Base-by-base conservation (phyloP, 2,888 invertebrate species). In the Schizaphis graminum region DNA sequence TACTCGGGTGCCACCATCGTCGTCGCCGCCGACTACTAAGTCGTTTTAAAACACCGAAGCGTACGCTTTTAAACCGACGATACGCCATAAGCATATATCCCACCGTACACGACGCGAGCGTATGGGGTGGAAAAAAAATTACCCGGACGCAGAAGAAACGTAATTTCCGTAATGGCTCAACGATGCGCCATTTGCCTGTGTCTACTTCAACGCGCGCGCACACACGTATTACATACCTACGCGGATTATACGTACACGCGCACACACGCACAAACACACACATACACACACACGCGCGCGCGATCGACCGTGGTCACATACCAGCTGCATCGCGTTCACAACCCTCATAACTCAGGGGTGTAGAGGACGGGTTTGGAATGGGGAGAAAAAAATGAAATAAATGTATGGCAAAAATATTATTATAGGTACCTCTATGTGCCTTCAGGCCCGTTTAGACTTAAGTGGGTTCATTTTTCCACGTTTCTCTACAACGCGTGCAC, bases 381-480 rank as follows among this genome's bases (percentile, higher is more conserved):
- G 21, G 28, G 4, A 84, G 21, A 24, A 49, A 41, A 89, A 61
- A 84, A 84, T 57, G 89, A 44, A 84, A 89, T 85, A 61, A 84
- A 84, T 85, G 89, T 56, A 84, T 26, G 94, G 41, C 47, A 26
- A 91, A 94, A 94, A 94, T 67, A 91, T 94, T 91, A 91, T 86
- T 91, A 90, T 91, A 77, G 35, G 28, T 57, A 93, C 92, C 28
- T 77, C 57, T 85, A 41, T 91, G 41, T 35, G 94, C 94, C 94
- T 94, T 91, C 90, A n/a, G 94, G 90, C 85, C 61, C 91, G 94
- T 94, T 94, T 91, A 86, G 47, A 86, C 90, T n/a, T 91, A 87
- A 94, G 94, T 94, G 94, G 94, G 94, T 91, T 94, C 86, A 91
- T 91, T 91, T 91, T 91, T 87, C 47, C 57, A n/a, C 57, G 84